Evolutionary conservation across 2,797 vertebrate genomes (phyloP).

Genomic region (Coregonus suidteri): DNA sequence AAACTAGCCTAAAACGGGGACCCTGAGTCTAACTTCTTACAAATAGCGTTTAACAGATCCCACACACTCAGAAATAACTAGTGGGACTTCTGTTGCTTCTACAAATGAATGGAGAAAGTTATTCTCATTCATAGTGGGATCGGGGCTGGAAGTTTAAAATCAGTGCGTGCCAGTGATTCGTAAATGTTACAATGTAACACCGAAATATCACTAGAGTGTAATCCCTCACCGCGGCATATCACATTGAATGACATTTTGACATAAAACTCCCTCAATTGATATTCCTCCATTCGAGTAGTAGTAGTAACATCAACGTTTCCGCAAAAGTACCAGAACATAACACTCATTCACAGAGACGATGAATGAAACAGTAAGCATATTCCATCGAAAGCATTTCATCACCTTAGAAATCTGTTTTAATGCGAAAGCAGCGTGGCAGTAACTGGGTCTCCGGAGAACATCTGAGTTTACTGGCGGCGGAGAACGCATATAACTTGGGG

Average conservation of each 20-base stretch:
- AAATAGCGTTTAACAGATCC: constrained; percentile 35
- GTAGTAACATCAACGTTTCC: constrained; percentile 7
- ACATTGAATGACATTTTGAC: constrained; percentile 24
- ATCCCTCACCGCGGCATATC: constrained; percentile 3
- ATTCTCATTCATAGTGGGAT: constrained; percentile 40
- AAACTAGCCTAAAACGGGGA: constrained; percentile 63
- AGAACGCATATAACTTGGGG: constrained; percentile 80
- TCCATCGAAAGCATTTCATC: constrained; percentile 42
- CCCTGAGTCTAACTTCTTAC: background rate
- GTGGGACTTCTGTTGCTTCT: constrained; percentile 31
- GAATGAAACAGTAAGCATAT: constrained; percentile 49
- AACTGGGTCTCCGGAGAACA: constrained; percentile 80
- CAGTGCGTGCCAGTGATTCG: constrained; percentile 17
- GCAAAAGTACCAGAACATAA: constrained; percentile 17
- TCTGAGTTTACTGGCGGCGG: constrained; percentile 74
- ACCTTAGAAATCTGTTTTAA: constrained; percentile 88
- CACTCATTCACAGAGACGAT: constrained; percentile 43
- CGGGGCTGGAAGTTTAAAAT: background rate
- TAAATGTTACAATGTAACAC: constrained; percentile 4
- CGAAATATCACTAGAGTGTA: background rate
- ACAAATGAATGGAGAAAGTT: constrained; percentile 44
- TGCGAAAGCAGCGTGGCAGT: constrained; percentile 85
- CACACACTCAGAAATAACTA: constrained; percentile 54
- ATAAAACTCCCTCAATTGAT: constrained; percentile 2
- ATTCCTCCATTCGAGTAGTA: background rate